phyloP scores from a whole-genome alignment of 2,888 invertebrate genomes.

The Trissoscelio sp. region DNA sequence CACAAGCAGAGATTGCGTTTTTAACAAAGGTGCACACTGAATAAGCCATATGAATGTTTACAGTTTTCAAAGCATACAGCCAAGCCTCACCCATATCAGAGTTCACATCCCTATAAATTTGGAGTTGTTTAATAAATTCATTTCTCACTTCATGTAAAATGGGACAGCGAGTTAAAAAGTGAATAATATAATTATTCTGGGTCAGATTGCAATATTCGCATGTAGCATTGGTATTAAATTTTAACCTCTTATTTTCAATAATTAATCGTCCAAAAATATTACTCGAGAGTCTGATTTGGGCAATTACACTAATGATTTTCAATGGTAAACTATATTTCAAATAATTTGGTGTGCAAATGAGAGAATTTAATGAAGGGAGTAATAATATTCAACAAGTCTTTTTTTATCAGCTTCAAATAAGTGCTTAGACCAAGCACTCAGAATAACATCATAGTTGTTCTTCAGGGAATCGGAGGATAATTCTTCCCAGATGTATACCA shows the following conservation, averaged over 20 bases:
- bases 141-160: not conserved
- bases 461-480: not conserved
- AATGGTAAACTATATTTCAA: not conserved
- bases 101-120: not conserved
- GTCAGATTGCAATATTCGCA: not conserved
- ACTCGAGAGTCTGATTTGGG: not conserved
- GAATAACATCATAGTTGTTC: not conserved
- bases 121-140: not conserved
- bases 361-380: not conserved
- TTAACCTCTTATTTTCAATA: not conserved
- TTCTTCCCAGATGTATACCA: not conserved
- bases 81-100: not conserved
- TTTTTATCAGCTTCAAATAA: not conserved
- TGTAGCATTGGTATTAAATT: not conserved
- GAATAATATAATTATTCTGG: not conserved
- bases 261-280: not conserved
- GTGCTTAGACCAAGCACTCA: not conserved
- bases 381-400: no score
- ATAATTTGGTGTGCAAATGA: not conserved
- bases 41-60: not conserved
- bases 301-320: not conserved
- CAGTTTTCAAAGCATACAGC: not conserved
- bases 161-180: not conserved
- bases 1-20: not conserved
- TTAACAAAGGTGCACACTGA: not conserved